These are phyloP conservation scores for Idaea biselata DNA, from an alignment of 2,888 invertebrate genomes.

Conservation along the genomic window DNA sequence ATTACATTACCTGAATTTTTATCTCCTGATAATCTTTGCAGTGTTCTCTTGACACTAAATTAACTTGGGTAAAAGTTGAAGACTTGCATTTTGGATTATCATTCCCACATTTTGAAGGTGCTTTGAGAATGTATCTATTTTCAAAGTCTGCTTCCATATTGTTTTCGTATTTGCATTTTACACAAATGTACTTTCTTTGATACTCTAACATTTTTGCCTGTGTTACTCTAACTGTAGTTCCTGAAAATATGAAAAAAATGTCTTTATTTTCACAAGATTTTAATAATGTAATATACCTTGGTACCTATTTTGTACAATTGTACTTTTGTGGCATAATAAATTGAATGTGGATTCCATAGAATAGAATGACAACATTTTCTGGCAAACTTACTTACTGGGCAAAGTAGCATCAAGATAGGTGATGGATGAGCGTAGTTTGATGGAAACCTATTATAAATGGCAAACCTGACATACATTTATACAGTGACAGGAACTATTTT, in stretches of 20 bases:
- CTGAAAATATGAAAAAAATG: conserved; percentile 53
- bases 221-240: conserved; percentile 89
- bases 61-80: conserved; percentile 76
- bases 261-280: not conserved
- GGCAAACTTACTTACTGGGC: too few species aligned
- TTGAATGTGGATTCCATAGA: too few species aligned
- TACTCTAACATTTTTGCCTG: conserved; percentile 88
- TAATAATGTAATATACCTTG: not conserved
- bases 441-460: too few species aligned
- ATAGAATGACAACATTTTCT: too few species aligned
- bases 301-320: too few species aligned
- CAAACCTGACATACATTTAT: too few species aligned
- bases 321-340: too few species aligned
- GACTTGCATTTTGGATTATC: conserved; percentile 77
- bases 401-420: too few species aligned
- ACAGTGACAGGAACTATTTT: too few species aligned
- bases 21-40: conserved; percentile 93
- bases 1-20: conserved; percentile 84
- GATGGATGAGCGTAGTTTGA: too few species aligned
- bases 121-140: conserved; percentile 80
- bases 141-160: conserved; percentile 85
- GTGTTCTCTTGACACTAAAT: conserved; percentile 80
- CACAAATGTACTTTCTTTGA: conserved; percentile 86
- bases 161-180: conserved; percentile 87
- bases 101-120: conserved; percentile 79